Base-by-base conservation (phyloP, 2,797 vertebrate genomes). In the Propithecus deckenii region DNA sequence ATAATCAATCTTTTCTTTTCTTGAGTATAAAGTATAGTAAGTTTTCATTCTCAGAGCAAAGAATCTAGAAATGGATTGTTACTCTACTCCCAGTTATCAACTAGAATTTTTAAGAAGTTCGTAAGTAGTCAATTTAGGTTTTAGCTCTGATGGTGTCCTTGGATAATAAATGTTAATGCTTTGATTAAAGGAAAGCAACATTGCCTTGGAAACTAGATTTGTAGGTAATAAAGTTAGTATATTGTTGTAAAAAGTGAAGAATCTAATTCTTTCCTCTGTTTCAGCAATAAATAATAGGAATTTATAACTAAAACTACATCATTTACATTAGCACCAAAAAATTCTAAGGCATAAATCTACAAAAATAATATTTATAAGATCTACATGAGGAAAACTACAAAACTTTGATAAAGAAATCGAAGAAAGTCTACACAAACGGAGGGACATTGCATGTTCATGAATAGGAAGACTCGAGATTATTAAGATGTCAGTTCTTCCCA, bases 31-130 rank as follows among this genome's bases (percentile, higher is more conserved):
- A 71, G 41, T 84, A 71, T 28, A 86, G 9, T 3, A 95, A 74
- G 69, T 35, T 86, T 86, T 92, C 61, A 71, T 93, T 96, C 32
- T 57, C 46, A 88, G 65, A 92, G 23, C 43, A 96, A n/a, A 93
- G 6, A 55, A 83, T 83, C 50, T 52, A 72, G 43, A 86, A 81
- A 55, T 57, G 14, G 55, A 80, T 18, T 2, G 2, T 65, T 94
- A 69, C 5, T n/a, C 43, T 30, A 59, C 28, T 32, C 55, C 74
- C 7, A 71, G 12, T 41, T 87, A 14, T 75, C 41, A 38, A 18
- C 17, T 79, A 75, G 67, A 35, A 69, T 48, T 74, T 83, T 86
- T 41, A 30, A 78, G 41, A 61, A 25, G 7, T 9, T 85, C 14
- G 3, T 55, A 76, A 80, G n/a, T 81, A 86, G 12, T 78, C 38